Conservation (phyloP, 35 echinoderm and acorn worm genomes). For the Acanthaster planci region DNA sequence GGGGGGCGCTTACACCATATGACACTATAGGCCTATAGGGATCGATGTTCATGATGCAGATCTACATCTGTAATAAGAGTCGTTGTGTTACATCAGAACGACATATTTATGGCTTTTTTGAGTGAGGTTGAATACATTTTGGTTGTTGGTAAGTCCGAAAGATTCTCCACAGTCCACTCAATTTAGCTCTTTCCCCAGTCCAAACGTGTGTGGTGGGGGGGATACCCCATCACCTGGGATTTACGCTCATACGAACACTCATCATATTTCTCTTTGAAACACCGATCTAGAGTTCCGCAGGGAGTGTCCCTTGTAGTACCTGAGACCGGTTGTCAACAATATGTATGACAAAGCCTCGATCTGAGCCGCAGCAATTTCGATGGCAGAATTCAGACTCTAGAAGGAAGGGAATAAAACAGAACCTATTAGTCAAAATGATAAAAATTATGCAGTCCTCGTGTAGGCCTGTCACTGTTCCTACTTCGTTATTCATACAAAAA, state of each 20-base stretch:
- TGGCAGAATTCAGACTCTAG: constrained; percentile 69
- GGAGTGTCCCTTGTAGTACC: neutral
- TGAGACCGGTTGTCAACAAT: constrained; percentile 27
- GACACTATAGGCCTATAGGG: too few species aligned
- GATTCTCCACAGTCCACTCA: neutral
- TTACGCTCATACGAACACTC: neutral
- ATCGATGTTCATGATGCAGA: too few species aligned
- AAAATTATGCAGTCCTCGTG: too few species aligned
- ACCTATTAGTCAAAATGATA: neutral
- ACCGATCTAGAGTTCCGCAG: neutral
- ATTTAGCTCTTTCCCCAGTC: neutral
- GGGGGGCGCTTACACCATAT: too few species aligned
- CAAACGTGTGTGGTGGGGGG: neutral
- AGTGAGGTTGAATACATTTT: too few species aligned
- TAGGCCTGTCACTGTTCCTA: too few species aligned
- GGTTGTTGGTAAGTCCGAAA: neutral
- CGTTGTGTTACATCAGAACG: too few species aligned
- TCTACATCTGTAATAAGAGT: too few species aligned
- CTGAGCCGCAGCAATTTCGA: constrained; percentile 76
- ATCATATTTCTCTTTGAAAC: neutral
- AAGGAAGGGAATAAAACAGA: constrained; percentile 16
- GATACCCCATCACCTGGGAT: neutral
- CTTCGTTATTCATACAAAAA: too few species aligned
- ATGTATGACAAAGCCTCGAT: constrained; percentile 74
- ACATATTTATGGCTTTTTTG: too few species aligned